phyloP scores from a whole-genome alignment of 2,113 vertebrate species.

The Gavialis gangeticus region DNA sequence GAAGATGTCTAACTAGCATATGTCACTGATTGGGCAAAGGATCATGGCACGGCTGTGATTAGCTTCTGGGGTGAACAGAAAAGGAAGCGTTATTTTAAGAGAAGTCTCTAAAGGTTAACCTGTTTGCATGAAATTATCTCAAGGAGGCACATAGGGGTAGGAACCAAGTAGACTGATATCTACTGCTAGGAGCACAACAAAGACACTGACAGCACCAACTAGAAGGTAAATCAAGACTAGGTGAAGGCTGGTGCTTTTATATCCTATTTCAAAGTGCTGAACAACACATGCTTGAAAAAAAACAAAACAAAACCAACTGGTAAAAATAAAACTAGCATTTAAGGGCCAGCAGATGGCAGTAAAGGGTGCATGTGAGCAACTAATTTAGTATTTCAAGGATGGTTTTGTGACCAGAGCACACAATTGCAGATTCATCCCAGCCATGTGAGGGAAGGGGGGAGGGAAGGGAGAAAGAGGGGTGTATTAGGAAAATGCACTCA shows the following conservation, averaged over 20 bases:
- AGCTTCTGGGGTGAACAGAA: not conserved
- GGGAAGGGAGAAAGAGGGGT: accelerated
- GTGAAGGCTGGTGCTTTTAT: not conserved
- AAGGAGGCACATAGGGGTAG: not conserved
- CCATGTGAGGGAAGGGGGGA: not conserved
- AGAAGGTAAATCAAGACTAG: accelerated
- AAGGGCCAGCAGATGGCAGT: slow-evolving; percentile 26
- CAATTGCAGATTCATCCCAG: not conserved
- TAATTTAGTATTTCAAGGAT: too few species aligned
- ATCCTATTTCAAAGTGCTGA: not conserved
- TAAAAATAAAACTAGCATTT: not conserved
- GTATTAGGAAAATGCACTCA: not conserved
- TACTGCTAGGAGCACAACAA: not conserved
- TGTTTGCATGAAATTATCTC: not conserved
- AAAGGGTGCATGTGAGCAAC: not conserved
- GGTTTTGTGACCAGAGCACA: not conserved
- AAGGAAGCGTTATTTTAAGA: not conserved
- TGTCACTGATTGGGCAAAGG: too few species aligned
- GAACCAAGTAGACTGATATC: not conserved
- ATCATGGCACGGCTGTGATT: too few species aligned
- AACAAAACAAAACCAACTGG: too few species aligned
- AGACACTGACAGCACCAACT: too few species aligned
- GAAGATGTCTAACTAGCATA: too few species aligned
- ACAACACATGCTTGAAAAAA: not conserved
- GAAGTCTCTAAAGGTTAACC: not conserved